Evolutionary conservation across 2,888 invertebrate genomes (phyloP).

Genomic region (Campoplex capitator): DNA sequence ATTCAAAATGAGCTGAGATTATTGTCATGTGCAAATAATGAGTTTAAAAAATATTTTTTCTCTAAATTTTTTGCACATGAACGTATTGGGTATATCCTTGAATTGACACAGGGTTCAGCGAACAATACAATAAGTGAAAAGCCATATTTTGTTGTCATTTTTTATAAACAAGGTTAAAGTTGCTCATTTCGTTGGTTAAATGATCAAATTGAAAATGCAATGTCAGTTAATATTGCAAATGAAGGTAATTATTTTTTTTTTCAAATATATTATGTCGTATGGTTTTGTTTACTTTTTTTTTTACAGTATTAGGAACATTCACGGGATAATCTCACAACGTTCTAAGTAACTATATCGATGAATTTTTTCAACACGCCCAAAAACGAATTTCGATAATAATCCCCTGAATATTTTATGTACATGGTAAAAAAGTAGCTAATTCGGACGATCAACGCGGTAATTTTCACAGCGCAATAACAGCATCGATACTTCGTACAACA

Average conservation of each 20-base stretch:
- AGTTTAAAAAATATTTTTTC: slow-evolving; percentile 6
- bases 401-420: slow-evolving; percentile 76
- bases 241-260: slow-evolving; percentile 9
- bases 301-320: slow-evolving; percentile 80
- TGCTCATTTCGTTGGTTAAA: neutral
- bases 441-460: slow-evolving; percentile 67
- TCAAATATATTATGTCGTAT: slow-evolving; percentile 42
- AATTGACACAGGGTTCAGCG: neutral
- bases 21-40: neutral
- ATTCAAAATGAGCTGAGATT: neutral
- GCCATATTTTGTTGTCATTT: neutral
- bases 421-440: slow-evolving; percentile 76
- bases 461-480: slow-evolving; percentile 58
- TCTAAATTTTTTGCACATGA: neutral
- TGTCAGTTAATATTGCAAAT: slow-evolving; percentile 39
- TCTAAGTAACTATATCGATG: slow-evolving; percentile 72
- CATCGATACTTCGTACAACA: slow-evolving; percentile 58
- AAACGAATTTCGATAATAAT: slow-evolving; percentile 46
- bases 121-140: neutral
- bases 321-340: slow-evolving; percentile 74
- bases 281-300: slow-evolving; percentile 28
- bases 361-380: slow-evolving; percentile 54
- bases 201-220: slow-evolving; percentile 20
- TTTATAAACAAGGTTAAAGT: neutral
- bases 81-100: neutral